Base-by-base conservation (phyloP, 2,888 invertebrate species). In the Willowsia nigromaculata region DNA sequence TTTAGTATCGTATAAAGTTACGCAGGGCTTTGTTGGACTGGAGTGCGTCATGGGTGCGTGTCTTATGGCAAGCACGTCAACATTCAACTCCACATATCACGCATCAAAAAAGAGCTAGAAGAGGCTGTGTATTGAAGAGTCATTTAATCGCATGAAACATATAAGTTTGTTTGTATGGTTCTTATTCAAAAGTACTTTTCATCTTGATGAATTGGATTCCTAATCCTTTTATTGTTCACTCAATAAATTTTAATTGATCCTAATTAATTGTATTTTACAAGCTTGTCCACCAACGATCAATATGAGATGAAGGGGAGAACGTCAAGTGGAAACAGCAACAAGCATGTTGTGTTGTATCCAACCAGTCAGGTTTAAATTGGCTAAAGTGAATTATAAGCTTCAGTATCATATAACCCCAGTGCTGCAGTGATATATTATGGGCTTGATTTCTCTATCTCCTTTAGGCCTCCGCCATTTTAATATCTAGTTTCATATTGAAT, bases 231-330 rank as follows among this genome's bases (percentile, higher is more conserved):
- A 83, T 50, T 43, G 50, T 50, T 76, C 47, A 56, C 74, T 85
- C 76, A 85, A 85, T 85, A 59, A 85, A 76, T 30, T 53, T 76
- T 85, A 85, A 85, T 85, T 85, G 74, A 40, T 76, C 33, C 56
- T 85, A 85, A 85, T 85, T 85, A 76, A 85, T 59, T 40, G 85
- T 76, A 27, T 9, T 76, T 74, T 22, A 62, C 47, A 43, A 59
- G 15, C 27, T 37, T 11, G 30, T 78, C 18, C 33, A 30, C 53
- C 27, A 50, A n/a, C n/a, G n/a, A n/a, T n/a, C n/a, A n/a, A n/a
- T n/a, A n/a, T n/a, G n/a, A n/a, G n/a, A n/a, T n/a, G n/a, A n/a
- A n/a, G n/a, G n/a, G n/a, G 30, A 78, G 22, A 25, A 33, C 56
- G 7, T 27, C 27, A 76, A 30, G 30, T 37, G 13, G 78, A n/a